Percentiles rank a stretch among this genome's conserved stretches.
Conservation (phyloP, 2,888 invertebrate species). For the Chymomyza procnemis region DNA sequence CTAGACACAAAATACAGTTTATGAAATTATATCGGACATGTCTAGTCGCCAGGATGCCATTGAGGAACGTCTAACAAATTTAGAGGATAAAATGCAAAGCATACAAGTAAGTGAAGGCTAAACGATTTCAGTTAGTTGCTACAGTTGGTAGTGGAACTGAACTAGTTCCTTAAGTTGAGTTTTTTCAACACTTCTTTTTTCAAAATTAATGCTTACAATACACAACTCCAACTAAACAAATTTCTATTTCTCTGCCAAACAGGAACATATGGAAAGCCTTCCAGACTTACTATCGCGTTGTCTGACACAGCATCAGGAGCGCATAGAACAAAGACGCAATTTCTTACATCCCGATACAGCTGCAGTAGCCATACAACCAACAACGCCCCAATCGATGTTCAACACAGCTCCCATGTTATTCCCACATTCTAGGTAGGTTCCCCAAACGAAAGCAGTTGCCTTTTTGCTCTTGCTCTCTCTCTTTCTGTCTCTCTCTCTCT, state of each 20-base stretch:
- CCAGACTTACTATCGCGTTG: constrained; percentile 90
- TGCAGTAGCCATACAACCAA: constrained; percentile 80
- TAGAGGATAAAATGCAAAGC: constrained; percentile 93
- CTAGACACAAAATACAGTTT: constrained; percentile 98
- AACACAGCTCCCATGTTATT: constrained; percentile 80
- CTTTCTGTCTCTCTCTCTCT: neutral
- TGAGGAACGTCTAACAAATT: constrained; percentile 93
- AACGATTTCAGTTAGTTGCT: no score
- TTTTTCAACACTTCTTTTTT: no score
- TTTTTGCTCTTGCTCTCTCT: neutral
- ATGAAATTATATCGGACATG: constrained; percentile 98
- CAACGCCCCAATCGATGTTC: constrained; percentile 79
- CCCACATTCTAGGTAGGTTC: constrained; percentile 82
- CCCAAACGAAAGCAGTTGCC: neutral
- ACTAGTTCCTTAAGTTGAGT: no score
- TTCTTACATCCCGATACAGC: constrained; percentile 93
- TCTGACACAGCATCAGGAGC: constrained; percentile 87
- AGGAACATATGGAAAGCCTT: constrained; percentile 90
- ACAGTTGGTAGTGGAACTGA: no score
- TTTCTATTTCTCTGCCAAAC: constrained; percentile 33
- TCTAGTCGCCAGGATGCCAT: constrained; percentile 94
- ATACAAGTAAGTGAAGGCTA: constrained; percentile 84
- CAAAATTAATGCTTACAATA: no score
- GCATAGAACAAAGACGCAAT: constrained; percentile 89
- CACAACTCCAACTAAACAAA: neutral